A percentile compares a stretch with the other conserved stretches of the same genome.
These are phyloP conservation scores for Lathronympha strigana DNA, from an alignment of 2,888 invertebrate genomes.

Conservation along the genomic window DNA sequence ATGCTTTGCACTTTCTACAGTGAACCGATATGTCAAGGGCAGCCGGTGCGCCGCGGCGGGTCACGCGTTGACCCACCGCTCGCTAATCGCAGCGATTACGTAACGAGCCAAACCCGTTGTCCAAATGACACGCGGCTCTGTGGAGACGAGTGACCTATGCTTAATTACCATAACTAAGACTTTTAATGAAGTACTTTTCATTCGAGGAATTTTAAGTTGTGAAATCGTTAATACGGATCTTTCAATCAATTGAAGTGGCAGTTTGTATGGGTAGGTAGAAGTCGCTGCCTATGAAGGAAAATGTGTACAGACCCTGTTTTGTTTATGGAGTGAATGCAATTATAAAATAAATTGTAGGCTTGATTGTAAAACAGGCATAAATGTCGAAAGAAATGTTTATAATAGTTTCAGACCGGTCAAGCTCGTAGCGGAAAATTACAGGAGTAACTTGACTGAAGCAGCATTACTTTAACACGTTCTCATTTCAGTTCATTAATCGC, in stretches of 20 bases:
- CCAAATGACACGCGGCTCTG: constrained; percentile 42
- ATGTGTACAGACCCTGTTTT: background rate
- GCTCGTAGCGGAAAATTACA: constrained; percentile 66
- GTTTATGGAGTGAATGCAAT: background rate
- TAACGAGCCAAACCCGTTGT: constrained; percentile 52
- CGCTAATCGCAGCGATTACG: constrained; percentile 58
- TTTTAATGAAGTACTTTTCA: constrained; percentile 30
- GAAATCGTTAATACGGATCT: constrained; percentile 8
- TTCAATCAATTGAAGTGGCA: background rate
- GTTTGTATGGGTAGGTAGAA: background rate
- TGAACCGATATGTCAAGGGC: constrained; percentile 78
- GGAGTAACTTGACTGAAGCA: constrained; percentile 45
- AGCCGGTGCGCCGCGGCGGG: constrained; percentile 56
- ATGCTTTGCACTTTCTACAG: constrained; percentile 72
- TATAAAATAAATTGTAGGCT: background rate
- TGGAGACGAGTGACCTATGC: constrained; percentile 39
- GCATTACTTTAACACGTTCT: background rate
- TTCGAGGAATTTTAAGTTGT: constrained; percentile 21
- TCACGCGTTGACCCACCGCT: constrained; percentile 57
- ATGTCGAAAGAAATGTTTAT: constrained; percentile 43
- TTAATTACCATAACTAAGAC: constrained; percentile 36
- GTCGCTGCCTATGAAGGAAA: background rate
- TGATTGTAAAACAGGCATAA: constrained; percentile 43
- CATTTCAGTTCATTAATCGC: background rate
- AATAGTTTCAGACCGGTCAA: constrained; percentile 61